phyloP scores from a whole-genome alignment of 2,888 invertebrate genomes.

The Hirtodrosophila cameraria region DNA sequence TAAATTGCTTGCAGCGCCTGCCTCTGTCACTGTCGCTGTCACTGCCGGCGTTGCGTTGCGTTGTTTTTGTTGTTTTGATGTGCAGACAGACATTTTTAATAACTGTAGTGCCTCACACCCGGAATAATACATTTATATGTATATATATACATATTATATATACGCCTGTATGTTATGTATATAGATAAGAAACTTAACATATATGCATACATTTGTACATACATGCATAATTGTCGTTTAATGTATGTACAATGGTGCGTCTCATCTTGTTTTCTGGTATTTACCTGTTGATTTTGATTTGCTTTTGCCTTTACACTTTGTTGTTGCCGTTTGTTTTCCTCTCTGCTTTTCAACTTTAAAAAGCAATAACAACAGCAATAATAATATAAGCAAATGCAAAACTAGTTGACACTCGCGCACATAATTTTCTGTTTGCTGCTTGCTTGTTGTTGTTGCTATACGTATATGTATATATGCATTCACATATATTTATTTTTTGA shows the following conservation, averaged over 20 bases:
- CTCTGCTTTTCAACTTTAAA: constrained; percentile 8
- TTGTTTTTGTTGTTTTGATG: constrained; percentile 19
- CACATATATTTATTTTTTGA: constrained; percentile 9
- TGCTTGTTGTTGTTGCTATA: constrained; percentile 5
- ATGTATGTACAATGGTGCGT: constrained; percentile 26
- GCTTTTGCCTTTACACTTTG: constrained; percentile 29
- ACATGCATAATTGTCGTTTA: neutral
- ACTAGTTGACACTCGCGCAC: constrained; percentile 55
- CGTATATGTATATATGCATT: constrained; percentile 9
- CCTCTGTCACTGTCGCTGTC: constrained; percentile 32
- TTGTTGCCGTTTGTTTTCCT: constrained; percentile 36
- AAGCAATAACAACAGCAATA: constrained; percentile 20
- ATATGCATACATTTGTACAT: constrained; percentile 5
- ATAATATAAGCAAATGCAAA: constrained; percentile 47
- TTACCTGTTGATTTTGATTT: constrained; percentile 74
- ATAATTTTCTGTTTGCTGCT: constrained; percentile 18
- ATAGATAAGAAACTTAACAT: constrained; percentile 20
- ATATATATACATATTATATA: constrained; percentile 3
- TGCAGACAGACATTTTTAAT: constrained; percentile 65
- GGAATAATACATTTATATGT: constrained; percentile 1
- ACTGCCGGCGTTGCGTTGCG: constrained; percentile 42
- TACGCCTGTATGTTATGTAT: constrained; percentile 32
- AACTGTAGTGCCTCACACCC: constrained; percentile 34
- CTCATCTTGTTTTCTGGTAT: constrained; percentile 52
- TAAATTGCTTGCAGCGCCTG: constrained; percentile 35